Evolutionary conservation across 2,888 invertebrate species (phyloP).

Genomic region (Caenorhabditis becei): DNA sequence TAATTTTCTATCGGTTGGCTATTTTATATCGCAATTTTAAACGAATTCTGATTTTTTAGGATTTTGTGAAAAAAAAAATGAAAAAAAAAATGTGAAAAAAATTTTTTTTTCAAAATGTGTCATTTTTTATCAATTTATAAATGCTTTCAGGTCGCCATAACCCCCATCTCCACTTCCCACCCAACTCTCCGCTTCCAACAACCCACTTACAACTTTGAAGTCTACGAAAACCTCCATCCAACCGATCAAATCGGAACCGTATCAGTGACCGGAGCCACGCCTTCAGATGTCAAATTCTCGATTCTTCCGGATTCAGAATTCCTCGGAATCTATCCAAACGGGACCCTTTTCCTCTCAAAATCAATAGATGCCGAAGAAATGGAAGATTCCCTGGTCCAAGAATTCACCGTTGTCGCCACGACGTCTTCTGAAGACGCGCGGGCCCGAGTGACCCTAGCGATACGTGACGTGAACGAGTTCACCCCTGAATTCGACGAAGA

Average conservation of each 20-base stretch:
- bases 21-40: too few relatives aligned
- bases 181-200: constrained; percentile 72
- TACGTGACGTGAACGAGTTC: constrained; percentile 79
- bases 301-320: constrained; percentile 52
- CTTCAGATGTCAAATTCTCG: constrained; percentile 26
- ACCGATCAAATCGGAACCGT: constrained; percentile 67
- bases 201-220: constrained; percentile 72
- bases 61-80: too few relatives aligned
- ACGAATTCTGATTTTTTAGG: too few relatives aligned
- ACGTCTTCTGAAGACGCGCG: constrained; percentile 54
- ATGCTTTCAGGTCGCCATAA: constrained; percentile 64
- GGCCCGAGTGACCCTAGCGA: constrained; percentile 71
- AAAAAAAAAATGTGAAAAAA: too few relatives aligned
- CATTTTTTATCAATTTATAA: too few relatives aligned
- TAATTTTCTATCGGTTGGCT: too few relatives aligned
- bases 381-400: constrained; percentile 41
- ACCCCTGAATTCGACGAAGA: constrained; percentile 72
- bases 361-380: constrained; percentile 63
- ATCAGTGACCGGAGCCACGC: constrained; percentile 40
- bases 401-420: constrained; percentile 34
- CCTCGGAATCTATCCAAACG: constrained; percentile 73
- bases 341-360: constrained; percentile 68
- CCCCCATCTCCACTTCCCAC: constrained; percentile 40
- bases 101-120: too few relatives aligned
- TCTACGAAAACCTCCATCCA: constrained; percentile 72